Evolutionary conservation across 2,888 invertebrate species (phyloP).

Genomic region (Cordilura impudica): DNA sequence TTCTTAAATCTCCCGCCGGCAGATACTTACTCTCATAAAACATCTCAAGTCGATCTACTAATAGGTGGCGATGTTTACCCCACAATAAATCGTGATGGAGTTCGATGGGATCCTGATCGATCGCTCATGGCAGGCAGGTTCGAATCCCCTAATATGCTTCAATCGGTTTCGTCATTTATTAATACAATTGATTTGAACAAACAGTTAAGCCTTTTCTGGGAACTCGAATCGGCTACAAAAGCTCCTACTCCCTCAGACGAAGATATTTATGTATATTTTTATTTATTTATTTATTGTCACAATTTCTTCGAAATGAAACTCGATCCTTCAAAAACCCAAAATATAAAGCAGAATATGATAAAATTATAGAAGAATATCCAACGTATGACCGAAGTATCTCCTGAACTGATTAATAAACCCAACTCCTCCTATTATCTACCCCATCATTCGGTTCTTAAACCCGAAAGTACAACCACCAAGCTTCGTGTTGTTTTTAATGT

Average conservation of each 20-base stretch:
- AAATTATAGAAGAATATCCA: neutral
- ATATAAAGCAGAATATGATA: neutral
- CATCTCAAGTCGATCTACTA: neutral
- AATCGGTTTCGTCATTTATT: neutral
- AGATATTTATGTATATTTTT: neutral
- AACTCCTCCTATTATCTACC: neutral
- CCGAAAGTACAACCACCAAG: no score
- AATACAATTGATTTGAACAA: neutral
- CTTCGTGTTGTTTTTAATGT: no score
- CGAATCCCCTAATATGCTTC: no score
- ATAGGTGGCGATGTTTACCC: slow-evolving; percentile 4
- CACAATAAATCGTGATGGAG: neutral
- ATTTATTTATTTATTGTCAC: neutral
- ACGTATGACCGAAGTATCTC: neutral
- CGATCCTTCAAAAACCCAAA: neutral
- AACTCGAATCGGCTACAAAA: no score
- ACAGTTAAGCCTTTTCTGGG: neutral
- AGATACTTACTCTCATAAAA: neutral
- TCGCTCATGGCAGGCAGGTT: neutral
- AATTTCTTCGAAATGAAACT: slow-evolving; percentile 6
- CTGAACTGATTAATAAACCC: neutral
- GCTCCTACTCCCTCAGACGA: neutral
- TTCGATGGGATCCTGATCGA: neutral
- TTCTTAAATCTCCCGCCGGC: neutral
- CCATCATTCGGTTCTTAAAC: no score